Base-by-base conservation (phyloP, 2,888 invertebrate species). In the Biston stratarius region DNA sequence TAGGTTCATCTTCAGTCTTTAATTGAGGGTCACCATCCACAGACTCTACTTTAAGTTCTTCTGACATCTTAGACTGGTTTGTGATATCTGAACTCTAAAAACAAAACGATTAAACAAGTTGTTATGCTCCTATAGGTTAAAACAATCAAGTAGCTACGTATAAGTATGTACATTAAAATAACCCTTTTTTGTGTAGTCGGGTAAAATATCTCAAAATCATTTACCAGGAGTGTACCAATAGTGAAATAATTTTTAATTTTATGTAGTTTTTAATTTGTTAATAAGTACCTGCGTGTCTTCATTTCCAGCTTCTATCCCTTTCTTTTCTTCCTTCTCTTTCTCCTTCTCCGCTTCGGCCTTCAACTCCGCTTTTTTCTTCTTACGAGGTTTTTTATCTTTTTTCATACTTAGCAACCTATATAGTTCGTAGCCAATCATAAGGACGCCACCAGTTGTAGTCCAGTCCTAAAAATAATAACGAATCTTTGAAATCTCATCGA, bases 391-490 rank as follows among this genome's bases (percentile, higher is more conserved):
- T 79, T 95, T 94, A 83, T 95, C 95, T 76, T 94, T 96, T 84
- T 97, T 97, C 83, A 97, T 94, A 74, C 98, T 97, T 61, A 99
- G 94, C 73, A 99, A 95, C 15, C 99, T 95, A 85, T 98, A 99
- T 84, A 99, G 95, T 91, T 99, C 99, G 86, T 99, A 99, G 0
- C 99, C 99, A 85, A 99, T 98, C 78, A 99, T 94, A 45, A 99
- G 94, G 0, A 99, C 99, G 1, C 99, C 99, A 6, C 99, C 99
- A 9, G 96, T 95, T 45, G 95, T 95, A 47, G 96, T 95, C 99
- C 99, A 99, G 64, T 97, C 97, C 82, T 95, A 90, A 78, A 84
- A 82, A 42, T 42, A 14, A 5, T 33, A 12, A 38, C 12, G 24
- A n/a, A 2, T 6, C 2, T 38, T 24, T 38, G 7, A 36, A 36